Conservation (phyloP, 53 echinoderm and acorn worm genomes). For the Temnopleurus reevesii region DNA sequence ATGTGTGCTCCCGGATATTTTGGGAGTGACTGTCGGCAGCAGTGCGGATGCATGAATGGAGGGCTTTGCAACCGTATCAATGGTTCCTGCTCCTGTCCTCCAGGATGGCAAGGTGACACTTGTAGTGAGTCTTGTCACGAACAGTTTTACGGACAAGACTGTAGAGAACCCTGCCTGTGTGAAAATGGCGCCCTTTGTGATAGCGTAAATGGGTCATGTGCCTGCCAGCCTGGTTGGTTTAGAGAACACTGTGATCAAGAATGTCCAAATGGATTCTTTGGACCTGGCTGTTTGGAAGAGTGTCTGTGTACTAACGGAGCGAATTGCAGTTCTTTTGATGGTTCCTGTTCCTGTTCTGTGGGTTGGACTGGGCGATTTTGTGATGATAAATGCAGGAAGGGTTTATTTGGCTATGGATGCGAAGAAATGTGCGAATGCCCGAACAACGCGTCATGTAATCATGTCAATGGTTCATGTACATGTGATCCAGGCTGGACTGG, state of each 20-base stretch:
- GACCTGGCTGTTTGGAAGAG: slow-evolving; percentile 38
- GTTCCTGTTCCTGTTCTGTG: slow-evolving; percentile 63
- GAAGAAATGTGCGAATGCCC: slow-evolving; percentile 62
- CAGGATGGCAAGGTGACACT: slow-evolving; percentile 64
- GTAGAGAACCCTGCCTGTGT: slow-evolving; percentile 66
- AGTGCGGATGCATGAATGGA: slow-evolving; percentile 66
- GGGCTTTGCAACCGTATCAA: slow-evolving; percentile 68
- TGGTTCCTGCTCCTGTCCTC: slow-evolving; percentile 72
- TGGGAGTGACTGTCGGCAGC: slow-evolving; percentile 58
- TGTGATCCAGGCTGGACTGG: slow-evolving; percentile 72
- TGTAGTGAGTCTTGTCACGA: slow-evolving; percentile 69
- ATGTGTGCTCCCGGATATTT: slow-evolving; percentile 58
- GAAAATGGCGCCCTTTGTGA: slow-evolving; percentile 74
- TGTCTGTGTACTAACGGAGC: slow-evolving; percentile 69
- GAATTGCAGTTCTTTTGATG: slow-evolving; percentile 60
- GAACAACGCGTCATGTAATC: slow-evolving; percentile 64
- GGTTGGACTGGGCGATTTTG: slow-evolving; percentile 73
- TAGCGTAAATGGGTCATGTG: slow-evolving; percentile 16
- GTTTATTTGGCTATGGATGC: slow-evolving; percentile 64
- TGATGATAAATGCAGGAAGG: slow-evolving; percentile 46
- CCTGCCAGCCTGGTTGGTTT: slow-evolving; percentile 14
- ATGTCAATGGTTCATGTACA: slow-evolving; percentile 65
- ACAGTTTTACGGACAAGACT: slow-evolving; percentile 66
- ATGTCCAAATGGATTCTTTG: slow-evolving; percentile 72
- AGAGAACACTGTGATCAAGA: not conserved